Conservation (phyloP, 2,797 vertebrate species). For the Coregonus ussuriensis region DNA sequence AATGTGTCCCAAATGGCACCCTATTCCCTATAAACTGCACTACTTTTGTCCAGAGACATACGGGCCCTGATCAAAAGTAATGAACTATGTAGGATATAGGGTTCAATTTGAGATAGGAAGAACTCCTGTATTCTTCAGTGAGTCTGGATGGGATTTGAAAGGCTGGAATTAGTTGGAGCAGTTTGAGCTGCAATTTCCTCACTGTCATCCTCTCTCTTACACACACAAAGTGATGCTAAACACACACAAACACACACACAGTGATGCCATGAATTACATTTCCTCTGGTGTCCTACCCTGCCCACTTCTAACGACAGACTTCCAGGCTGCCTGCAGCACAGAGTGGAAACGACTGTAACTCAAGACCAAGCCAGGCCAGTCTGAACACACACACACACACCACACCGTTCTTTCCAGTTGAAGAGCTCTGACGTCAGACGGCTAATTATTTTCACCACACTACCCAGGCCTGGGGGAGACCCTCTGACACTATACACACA, state of each 20-base stretch:
- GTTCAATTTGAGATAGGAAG: not conserved
- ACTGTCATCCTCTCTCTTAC: constrained; percentile 51
- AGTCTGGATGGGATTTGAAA: constrained; percentile 56
- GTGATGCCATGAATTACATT: constrained; percentile 58
- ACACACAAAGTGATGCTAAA: not conserved
- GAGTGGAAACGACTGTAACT: constrained; percentile 61
- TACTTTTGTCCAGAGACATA: not conserved
- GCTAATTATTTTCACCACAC: constrained; percentile 62
- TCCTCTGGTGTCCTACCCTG: constrained; percentile 63
- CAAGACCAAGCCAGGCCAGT: constrained; percentile 43
- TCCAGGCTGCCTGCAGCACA: constrained; percentile 49
- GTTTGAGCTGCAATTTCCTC: constrained; percentile 64
- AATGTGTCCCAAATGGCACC: not conserved
- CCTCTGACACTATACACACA: constrained; percentile 7
- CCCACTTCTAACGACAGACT: constrained; percentile 66
- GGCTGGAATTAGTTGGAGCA: constrained; percentile 51
- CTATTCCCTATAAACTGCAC: not conserved
- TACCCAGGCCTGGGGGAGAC: constrained; percentile 63
- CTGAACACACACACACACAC: constrained; percentile 31
- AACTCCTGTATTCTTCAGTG: constrained; percentile 31
- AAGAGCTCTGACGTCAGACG: constrained; percentile 58
- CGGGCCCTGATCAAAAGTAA: too few species aligned
- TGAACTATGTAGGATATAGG: not conserved
- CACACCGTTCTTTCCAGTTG: constrained; percentile 68
- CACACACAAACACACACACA: constrained; percentile 11